These are phyloP conservation scores for Macaria notata DNA, from an alignment of 2,888 invertebrate species.

Conservation along the genomic window DNA sequence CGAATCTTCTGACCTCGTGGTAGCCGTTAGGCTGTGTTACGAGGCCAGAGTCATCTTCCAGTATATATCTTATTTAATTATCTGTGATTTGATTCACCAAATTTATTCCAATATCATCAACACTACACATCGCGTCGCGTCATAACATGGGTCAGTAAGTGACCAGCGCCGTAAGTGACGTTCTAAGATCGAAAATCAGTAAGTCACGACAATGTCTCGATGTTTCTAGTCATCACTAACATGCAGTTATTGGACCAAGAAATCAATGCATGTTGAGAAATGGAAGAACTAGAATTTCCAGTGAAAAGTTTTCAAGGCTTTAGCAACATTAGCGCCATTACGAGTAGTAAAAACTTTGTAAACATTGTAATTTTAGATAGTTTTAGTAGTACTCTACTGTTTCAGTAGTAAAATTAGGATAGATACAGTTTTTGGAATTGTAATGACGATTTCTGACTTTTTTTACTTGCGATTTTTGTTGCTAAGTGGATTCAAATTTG, in stretches of 20 bases:
- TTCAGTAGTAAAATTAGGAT: conserved; percentile 12
- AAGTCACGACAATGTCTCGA: conserved; percentile 28
- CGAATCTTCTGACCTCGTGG: too few relatives aligned
- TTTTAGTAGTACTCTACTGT: not conserved
- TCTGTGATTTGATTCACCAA: too few relatives aligned
- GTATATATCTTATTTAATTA: too few relatives aligned
- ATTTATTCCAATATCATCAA: too few relatives aligned
- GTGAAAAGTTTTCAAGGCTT: not conserved
- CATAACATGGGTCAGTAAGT: not conserved
- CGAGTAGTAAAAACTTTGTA: too few relatives aligned
- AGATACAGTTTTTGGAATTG: too few relatives aligned
- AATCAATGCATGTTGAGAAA: conserved; percentile 4
- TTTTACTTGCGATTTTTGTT: too few relatives aligned
- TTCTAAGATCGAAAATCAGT: conserved; percentile 17
- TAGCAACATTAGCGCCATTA: conserved; percentile 3
- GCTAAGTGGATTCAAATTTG: too few relatives aligned
- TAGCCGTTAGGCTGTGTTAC: too few relatives aligned
- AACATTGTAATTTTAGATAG: not conserved
- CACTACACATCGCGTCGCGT: too few relatives aligned
- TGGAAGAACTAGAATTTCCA: conserved; percentile 1
- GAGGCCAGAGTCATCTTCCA: too few relatives aligned
- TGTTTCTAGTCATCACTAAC: conserved; percentile 16
- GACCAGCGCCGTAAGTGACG: conserved; percentile 22
- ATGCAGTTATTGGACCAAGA: conserved; percentile 4
- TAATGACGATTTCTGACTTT: too few relatives aligned